These are phyloP conservation scores for Pipistrellus pygmaeus DNA, from an alignment of 2,797 vertebrate species.

Conservation along the genomic window DNA sequence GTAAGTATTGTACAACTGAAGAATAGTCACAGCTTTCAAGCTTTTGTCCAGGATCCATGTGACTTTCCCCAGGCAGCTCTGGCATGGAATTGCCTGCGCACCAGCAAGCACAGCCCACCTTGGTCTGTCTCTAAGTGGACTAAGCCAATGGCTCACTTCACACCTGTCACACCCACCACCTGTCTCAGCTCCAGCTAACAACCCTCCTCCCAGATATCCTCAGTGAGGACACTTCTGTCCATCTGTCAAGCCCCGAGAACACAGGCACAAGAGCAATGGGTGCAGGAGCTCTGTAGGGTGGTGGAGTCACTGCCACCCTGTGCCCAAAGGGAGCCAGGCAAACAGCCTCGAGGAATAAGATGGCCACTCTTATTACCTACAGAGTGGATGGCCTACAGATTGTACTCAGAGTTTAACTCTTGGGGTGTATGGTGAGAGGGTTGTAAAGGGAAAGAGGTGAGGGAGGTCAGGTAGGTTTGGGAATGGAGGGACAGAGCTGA, in stretches of 20 bases:
- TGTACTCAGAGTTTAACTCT: constrained; percentile 19
- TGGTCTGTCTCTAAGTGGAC: neutral
- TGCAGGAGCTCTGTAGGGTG: neutral
- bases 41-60: neutral
- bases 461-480: neutral
- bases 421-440: neutral
- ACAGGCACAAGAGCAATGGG: neutral
- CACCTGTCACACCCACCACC: neutral
- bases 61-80: neutral
- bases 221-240: neutral
- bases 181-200: neutral
- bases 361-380: neutral
- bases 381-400: neutral
- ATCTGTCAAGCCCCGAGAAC: neutral
- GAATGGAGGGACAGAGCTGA: neutral
- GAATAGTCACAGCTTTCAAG: neutral
- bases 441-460: neutral
- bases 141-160: neutral
- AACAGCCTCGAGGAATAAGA: neutral
- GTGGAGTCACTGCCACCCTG: neutral
- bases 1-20: neutral
- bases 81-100: neutral
- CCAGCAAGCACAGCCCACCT: neutral
- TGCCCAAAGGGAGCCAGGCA: neutral
- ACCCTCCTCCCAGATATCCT: neutral